Evolutionary conservation across 2,113 vertebrate species (phyloP), one percentile per base, ranked within the genome.

Genomic region (Phasianus colchicus): DNA sequence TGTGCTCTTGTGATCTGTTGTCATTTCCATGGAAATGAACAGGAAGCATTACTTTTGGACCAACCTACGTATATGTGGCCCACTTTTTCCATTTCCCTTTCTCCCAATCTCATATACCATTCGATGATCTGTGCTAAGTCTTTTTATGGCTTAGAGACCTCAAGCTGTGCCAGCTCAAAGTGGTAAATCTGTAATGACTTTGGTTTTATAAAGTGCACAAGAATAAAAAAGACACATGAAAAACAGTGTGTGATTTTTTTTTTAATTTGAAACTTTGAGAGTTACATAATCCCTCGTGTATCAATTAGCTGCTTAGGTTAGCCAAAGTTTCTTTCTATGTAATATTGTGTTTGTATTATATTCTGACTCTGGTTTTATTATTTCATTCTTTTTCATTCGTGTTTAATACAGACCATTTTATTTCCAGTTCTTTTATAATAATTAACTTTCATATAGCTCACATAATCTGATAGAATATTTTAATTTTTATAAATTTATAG

Each of bases 151-250:
- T 96, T 93, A 93, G 73, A 66, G 60, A 95, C 76, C 74, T 97
- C 79, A 92, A 94, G 57, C 69, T 96, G 57, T 94, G 69, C 50
- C 94, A 96, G 66, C 85, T 97, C 81, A 82, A 91, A 96, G 82
- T 79, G 65, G 30, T 63, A 92, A 77, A 83, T 74, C 38, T 48
- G 57, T 91, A 97, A 88, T 84, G 54, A 93, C 10, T 92, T 93
- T 94, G 79, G 19, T 19, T 83, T 32, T 47, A 20, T 91, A 83
- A 91, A 90, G 72, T 95, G 36, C 30, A 84, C 77, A 96, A 92
- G 60, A n/a, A 92, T 93, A 84, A 95, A 93, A 82, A 96, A 61
- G 36, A 47, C 6, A 38, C 14, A 11, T 47, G 15, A 73, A 85
- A 71, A 78, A 42, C 2, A 36, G 19, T 27, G 13, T 52, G 89